Base-by-base conservation (phyloP, 2,797 vertebrate species). In the Dendrocincla fuliginosa region DNA sequence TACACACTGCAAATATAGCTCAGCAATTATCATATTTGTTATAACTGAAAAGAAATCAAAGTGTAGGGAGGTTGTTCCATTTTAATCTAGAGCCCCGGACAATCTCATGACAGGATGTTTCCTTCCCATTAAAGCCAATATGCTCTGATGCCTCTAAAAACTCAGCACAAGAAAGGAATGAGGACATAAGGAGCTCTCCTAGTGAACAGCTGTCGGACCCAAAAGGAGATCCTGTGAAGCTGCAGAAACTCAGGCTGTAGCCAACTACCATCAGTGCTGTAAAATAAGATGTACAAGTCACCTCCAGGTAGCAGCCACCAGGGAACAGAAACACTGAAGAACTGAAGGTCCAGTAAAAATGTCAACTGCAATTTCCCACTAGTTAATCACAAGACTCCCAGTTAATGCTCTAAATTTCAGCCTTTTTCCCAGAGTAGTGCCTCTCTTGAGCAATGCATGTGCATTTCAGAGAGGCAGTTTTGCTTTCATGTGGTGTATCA, bases 361-460 rank as follows among this genome's bases (percentile, higher is more conserved):
- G 28, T 35, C 82, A n/a, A 17, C 2, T 47, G 5, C 12, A 42
- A 35, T 8, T 53, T 85, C 56, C 49, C 35, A 35, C 13, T 33
- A 15, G 68, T 63, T 74, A 61, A 77, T 50, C 79, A 64, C 35
- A 47, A 46, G 32, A 35, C 9, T 84, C 30, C 17, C 37, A 32
- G 19, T 55, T 63, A 79, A 53, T 39, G 28, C 28, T 28, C 32
- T 39, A 16, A 56, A 70, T 69, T 74, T 49, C 86, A 94, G 39
- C 63, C 25, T 69, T 59, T 61, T 46, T 2, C 50, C 74, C 39
- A 57, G 35, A 0, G 0, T 0, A 56, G 39, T 20, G 55, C 32
- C 76, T 37, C 47, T 47, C 64, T 16, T 2, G 1, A 87, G 67
- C 55, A 82, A 24, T 0, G 3, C 6, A 6, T 0, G 3, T 18